These are phyloP conservation scores for Cirrhinus mrigala DNA, from an alignment of 2,797 vertebrate genomes.

Conservation along the genomic window DNA sequence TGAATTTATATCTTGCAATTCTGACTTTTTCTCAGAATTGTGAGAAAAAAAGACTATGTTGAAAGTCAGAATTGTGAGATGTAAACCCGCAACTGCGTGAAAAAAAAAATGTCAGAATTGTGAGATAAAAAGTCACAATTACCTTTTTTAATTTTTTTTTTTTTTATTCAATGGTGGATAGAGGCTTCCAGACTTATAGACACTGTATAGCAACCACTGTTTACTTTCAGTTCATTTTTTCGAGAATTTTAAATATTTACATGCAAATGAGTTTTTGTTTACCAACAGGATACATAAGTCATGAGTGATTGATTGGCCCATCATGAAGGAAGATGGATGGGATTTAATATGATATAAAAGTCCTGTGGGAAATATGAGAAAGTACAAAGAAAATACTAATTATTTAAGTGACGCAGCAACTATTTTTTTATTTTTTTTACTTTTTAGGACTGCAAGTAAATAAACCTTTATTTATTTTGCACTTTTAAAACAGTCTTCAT, in stretches of 20 bases:
- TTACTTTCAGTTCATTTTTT: slow-evolving; percentile 15
- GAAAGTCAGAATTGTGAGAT: too few species aligned
- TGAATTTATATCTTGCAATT: too few species aligned
- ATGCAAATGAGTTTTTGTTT: slow-evolving; percentile 64
- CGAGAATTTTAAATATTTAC: slow-evolving; percentile 28
- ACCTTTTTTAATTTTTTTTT: too few species aligned
- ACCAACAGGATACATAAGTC: slow-evolving; percentile 66
- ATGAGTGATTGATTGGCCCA: slow-evolving; percentile 69
- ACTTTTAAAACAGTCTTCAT: background rate
- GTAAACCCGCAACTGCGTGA: too few species aligned
- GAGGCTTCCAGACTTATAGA: too few species aligned
- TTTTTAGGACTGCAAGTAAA: background rate
- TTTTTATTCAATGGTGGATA: too few species aligned
- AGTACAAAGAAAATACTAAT: background rate
- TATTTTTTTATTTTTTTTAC: background rate
- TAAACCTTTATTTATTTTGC: background rate
- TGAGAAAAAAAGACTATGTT: too few species aligned
- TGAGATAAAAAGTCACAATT: too few species aligned
- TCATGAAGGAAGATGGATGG: slow-evolving; percentile 56
- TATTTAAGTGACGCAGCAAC: background rate
- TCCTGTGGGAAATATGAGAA: background rate
- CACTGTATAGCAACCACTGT: background rate
- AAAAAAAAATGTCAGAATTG: too few species aligned
- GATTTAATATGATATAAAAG: background rate
- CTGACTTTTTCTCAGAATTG: too few species aligned